Evolutionary conservation across 37 sponge, comb jelly and placozoan species (phyloP).

Genomic region (Crambe crambe): DNA sequence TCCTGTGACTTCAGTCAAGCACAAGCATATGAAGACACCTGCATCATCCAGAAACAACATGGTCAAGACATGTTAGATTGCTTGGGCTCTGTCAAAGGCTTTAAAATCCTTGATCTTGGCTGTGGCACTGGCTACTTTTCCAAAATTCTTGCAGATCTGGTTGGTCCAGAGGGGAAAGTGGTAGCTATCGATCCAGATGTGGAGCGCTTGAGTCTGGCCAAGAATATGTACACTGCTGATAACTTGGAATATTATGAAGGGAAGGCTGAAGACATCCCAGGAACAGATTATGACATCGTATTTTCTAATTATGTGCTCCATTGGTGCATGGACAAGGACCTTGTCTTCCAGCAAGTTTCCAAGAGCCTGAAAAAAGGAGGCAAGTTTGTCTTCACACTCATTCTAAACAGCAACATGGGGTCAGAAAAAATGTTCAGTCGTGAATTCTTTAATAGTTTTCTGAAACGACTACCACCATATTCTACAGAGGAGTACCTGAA

Average conservation of each 20-base stretch:
- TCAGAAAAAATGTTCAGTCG: neutral
- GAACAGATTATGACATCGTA: neutral
- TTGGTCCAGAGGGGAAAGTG: no score
- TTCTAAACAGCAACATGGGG: no score
- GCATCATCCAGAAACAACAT: no score
- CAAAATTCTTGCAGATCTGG: no score
- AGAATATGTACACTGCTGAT: no score
- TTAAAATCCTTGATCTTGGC: no score
- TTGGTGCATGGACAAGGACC: neutral
- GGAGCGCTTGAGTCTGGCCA: no score
- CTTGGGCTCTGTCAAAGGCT: no score
- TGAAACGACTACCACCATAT: neutral
- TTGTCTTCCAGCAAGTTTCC: neutral
- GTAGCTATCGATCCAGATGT: slow-evolving; percentile 11
- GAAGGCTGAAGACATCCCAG: neutral
- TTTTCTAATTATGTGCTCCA: neutral
- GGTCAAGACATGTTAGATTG: no score
- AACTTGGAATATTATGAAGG: neutral
- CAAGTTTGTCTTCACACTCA: neutral
- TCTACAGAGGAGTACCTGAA: neutral
- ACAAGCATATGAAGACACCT: no score
- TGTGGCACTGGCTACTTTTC: no score
- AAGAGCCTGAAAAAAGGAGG: neutral
- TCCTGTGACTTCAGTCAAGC: no score
- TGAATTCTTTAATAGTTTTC: neutral